Conservation (phyloP, 2,797 vertebrate genomes). For the Lateolabrax maculatus region DNA sequence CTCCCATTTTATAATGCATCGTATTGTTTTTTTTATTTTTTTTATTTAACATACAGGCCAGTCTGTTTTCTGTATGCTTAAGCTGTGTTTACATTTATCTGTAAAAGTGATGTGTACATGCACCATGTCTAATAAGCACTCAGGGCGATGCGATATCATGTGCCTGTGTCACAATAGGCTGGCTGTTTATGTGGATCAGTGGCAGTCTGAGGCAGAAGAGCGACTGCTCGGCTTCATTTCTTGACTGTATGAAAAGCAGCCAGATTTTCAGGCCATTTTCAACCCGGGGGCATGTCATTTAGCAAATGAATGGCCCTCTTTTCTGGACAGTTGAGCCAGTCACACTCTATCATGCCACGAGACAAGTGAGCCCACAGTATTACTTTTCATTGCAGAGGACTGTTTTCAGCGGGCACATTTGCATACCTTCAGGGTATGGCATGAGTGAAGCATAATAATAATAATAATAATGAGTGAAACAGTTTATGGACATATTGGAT, state of each 20-base stretch:
- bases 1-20: slow-evolving; percentile 16
- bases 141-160: slow-evolving; percentile 61
- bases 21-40: slow-evolving; percentile 12
- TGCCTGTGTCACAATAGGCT: slow-evolving; percentile 70
- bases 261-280: slow-evolving; percentile 72
- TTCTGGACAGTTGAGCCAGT: slow-evolving; percentile 80
- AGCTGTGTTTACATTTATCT: slow-evolving; percentile 31
- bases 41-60: not conserved
- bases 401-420: slow-evolving; percentile 55
- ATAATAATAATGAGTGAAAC: slow-evolving; percentile 42
- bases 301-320: slow-evolving; percentile 82
- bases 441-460: slow-evolving; percentile 40
- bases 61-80: slow-evolving; percentile 19
- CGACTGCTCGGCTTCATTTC: slow-evolving; percentile 56
- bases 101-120: slow-evolving; percentile 17
- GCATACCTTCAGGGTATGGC: slow-evolving; percentile 60
- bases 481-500: slow-evolving; percentile 39
- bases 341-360: slow-evolving; percentile 74
- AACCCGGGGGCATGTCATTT: slow-evolving; percentile 80
- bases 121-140: slow-evolving; percentile 54
- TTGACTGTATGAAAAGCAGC: slow-evolving; percentile 74
- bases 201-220: slow-evolving; percentile 61
- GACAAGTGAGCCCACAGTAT: slow-evolving; percentile 78
- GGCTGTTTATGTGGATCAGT: slow-evolving; percentile 68
- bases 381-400: slow-evolving; percentile 61